phyloP scores from a whole-genome alignment of 2,888 invertebrate genomes.

The Drosophila rubida region DNA sequence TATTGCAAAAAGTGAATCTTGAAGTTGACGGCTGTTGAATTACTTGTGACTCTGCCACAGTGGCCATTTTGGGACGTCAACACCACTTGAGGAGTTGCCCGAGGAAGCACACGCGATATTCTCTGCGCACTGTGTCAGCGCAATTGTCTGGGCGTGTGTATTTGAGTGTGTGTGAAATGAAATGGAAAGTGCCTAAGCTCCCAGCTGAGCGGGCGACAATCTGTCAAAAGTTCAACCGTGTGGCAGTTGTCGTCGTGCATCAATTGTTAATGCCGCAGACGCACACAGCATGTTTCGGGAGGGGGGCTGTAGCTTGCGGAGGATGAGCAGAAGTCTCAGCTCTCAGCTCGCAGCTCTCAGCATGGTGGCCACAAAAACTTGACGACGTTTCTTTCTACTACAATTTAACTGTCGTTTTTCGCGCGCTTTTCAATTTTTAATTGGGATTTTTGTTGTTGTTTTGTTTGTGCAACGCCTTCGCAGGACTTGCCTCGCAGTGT shows the following conservation, averaged over 20 bases:
- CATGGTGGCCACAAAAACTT: constrained; percentile 50
- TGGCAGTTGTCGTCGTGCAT: constrained; percentile 64
- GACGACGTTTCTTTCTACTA: constrained; percentile 28
- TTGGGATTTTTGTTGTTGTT: constrained; percentile 67
- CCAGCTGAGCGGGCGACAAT: constrained; percentile 63
- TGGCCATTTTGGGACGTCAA: constrained; percentile 38
- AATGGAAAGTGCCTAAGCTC: constrained; percentile 59
- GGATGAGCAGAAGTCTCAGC: constrained; percentile 41
- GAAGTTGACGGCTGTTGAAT: constrained; percentile 44
- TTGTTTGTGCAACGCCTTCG: constrained; percentile 61
- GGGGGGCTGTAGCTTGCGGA: constrained; percentile 11
- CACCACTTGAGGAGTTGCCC: constrained; percentile 34
- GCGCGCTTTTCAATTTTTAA: constrained; percentile 78
- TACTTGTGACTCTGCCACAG: constrained; percentile 30
- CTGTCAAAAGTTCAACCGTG: constrained; percentile 60
- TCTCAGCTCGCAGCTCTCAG: constrained; percentile 56
- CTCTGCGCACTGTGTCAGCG: background rate
- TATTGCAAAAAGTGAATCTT: constrained; percentile 32
- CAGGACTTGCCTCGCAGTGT: constrained; percentile 36
- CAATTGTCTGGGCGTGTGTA: constrained; percentile 13
- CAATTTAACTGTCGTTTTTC: constrained; percentile 70
- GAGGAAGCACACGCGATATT: constrained; percentile 13
- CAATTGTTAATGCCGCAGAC: constrained; percentile 77
- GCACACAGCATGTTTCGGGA: constrained; percentile 52
- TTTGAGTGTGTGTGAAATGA: constrained; percentile 43